Conservation (phyloP, 1,140 invertebrate species). For the Zaprionus nigranus region DNA sequence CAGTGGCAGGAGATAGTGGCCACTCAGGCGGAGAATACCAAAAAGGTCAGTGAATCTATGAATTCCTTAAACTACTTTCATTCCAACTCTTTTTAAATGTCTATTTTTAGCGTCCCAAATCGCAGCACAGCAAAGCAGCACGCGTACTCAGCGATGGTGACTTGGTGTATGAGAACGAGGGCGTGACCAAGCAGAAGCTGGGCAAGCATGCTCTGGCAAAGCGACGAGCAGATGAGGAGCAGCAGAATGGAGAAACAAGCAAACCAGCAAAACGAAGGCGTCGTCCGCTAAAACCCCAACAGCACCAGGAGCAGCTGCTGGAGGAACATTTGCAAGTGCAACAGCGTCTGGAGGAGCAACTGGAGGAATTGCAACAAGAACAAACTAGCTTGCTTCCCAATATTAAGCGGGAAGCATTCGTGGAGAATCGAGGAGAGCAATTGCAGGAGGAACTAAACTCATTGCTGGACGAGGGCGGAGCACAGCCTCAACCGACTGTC, state of each 20-base stretch:
- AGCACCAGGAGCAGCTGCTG: neutral
- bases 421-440: constrained; percentile 48
- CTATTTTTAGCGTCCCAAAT: constrained; percentile 43
- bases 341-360: constrained; percentile 1
- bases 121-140: constrained; percentile 54
- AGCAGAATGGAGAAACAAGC: constrained; percentile 22
- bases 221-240: constrained; percentile 36
- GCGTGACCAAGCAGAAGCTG: constrained; percentile 58
- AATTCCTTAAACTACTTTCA: neutral
- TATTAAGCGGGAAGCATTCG: constrained; percentile 53
- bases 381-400: neutral
- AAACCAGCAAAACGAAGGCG: constrained; percentile 32
- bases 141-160: constrained; percentile 61
- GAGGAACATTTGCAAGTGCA: neutral
- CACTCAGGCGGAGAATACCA: constrained; percentile 42
- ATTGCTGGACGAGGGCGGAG: constrained; percentile 45
- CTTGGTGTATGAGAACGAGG: constrained; percentile 73
- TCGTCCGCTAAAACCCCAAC: neutral
- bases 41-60: constrained; percentile 50
- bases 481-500: neutral
- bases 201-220: constrained; percentile 59
- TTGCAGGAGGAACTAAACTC: constrained; percentile 61
- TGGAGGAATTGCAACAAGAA: constrained; percentile 2
- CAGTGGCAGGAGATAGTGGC: constrained; percentile 61
- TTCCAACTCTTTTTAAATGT: neutral